Percentiles rank a stretch among this genome's conserved stretches.
These are phyloP conservation scores for Euproctis similis DNA, from an alignment of 2,888 invertebrate genomes.

Conservation along the genomic window DNA sequence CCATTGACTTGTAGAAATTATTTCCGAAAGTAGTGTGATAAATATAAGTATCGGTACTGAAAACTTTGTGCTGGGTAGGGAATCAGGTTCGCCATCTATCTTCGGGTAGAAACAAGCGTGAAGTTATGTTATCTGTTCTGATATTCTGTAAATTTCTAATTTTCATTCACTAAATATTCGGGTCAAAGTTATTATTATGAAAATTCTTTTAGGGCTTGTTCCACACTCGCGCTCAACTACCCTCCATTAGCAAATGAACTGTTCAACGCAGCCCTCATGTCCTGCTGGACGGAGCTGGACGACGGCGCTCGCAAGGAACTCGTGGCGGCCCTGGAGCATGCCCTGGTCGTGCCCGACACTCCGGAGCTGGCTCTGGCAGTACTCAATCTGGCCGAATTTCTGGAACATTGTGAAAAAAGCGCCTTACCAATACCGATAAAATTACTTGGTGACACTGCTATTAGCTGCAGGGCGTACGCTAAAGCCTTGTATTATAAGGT, in stretches of 20 bases:
- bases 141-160: no score
- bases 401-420: constrained; percentile 99
- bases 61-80: no score
- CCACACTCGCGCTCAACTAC: constrained; percentile 92
- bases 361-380: constrained; percentile 97
- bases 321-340: constrained; percentile 88
- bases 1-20: no score
- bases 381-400: constrained; percentile 97
- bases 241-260: constrained; percentile 94
- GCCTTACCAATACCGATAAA: constrained; percentile 92
- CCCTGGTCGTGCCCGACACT: constrained; percentile 91
- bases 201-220: constrained; percentile 85
- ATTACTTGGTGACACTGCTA: constrained; percentile 92
- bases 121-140: no score
- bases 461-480: constrained; percentile 89
- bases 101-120: no score
- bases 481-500: constrained; percentile 79
- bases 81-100: no score
- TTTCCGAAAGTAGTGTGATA: no score
- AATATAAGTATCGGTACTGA: no score
- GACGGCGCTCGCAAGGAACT: constrained; percentile 89
- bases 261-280: constrained; percentile 98
- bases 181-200: no score
- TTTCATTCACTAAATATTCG: no score
- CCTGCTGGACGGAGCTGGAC: constrained; percentile 97